Percentiles rank a stretch among this genome's conserved stretches.
Evolutionary conservation across 2,797 vertebrate genomes (phyloP).

Genomic region (Antennarius maculatus): DNA sequence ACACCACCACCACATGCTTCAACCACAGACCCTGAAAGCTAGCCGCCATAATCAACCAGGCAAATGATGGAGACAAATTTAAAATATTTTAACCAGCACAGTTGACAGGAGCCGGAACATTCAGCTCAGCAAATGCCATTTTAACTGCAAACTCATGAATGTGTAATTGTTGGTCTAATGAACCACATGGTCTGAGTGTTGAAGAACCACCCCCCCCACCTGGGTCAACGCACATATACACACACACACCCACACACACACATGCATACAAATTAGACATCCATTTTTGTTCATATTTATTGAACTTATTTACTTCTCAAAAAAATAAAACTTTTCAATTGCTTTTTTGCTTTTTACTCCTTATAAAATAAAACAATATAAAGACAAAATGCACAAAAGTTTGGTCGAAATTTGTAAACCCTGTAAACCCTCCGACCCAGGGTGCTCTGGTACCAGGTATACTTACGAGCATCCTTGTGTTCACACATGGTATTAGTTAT

Average conservation of each 20-base stretch:
- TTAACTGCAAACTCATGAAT: conserved; percentile 80
- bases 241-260: conserved; percentile 1
- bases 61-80: conserved; percentile 80
- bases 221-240: conserved; percentile 11
- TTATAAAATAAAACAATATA: too few relatives aligned
- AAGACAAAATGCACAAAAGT: too few relatives aligned
- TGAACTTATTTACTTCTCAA: too few relatives aligned
- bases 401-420: too few relatives aligned
- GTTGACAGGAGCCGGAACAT: conserved; percentile 72
- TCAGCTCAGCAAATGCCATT: conserved; percentile 78
- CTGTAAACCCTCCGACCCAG: too few relatives aligned
- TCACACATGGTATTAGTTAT: too few relatives aligned
- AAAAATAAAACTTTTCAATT: too few relatives aligned
- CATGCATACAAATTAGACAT: background rate
- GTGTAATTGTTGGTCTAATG: conserved; percentile 77
- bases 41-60: conserved; percentile 71
- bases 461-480: too few relatives aligned
- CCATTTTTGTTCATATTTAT: too few relatives aligned
- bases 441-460: too few relatives aligned
- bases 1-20: conserved; percentile 26
- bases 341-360: too few relatives aligned
- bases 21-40: conserved; percentile 47
- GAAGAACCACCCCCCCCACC: conserved; percentile 58
- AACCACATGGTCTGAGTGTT: conserved; percentile 77
- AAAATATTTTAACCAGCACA: conserved; percentile 81